Evolutionary conservation across 2,888 invertebrate genomes (phyloP), one percentile per base, ranked within the genome.

Genomic region (Tinea pellionella): DNA sequence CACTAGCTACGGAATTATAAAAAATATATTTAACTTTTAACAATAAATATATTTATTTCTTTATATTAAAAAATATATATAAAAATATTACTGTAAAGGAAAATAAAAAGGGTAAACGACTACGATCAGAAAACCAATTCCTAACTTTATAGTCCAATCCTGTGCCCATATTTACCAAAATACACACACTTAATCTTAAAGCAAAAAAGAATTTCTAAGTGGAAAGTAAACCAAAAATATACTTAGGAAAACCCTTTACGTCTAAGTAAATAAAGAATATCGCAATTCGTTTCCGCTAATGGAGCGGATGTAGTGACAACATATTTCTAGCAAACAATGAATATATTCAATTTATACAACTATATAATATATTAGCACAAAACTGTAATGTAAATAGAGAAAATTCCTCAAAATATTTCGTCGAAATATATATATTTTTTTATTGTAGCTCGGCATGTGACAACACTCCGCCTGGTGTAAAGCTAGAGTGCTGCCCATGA

Each of bases 281-380:
- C 67, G 65, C 66, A 67, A 72, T 73, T 71, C 72, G 68, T 68
- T 67, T 68, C 65, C 66, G 66, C 71, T 74, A 75, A 76, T 75
- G 72, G 73, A 65, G 64, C 68, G 69, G 64, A 70, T 72, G 68
- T 69, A 68, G 69, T 62, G 70, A 68, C 70, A 68, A 68, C 67
- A 67, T 62, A 58, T 60, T 67, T 67, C 65, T 64, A 64, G 69
- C 71, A 74, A 75, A 75, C 70, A 74, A 72, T 70, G 69, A 66
- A 68, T 69, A 69, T 67, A 70, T 69, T 66, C 65, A 69, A 69
- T 68, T 70, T 67, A 67, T 64, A 66, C 63, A 6, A 47, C 15
- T 12, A 2, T 24, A 51, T 16, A 51, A 3, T 43, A 15, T 53
- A 57, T 57, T 57, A 57, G n/a, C 57, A 32, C 19, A 30, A 1